phyloP scores from a whole-genome alignment of 2,113 vertebrate species.

The Elaphurus davidianus region DNA sequence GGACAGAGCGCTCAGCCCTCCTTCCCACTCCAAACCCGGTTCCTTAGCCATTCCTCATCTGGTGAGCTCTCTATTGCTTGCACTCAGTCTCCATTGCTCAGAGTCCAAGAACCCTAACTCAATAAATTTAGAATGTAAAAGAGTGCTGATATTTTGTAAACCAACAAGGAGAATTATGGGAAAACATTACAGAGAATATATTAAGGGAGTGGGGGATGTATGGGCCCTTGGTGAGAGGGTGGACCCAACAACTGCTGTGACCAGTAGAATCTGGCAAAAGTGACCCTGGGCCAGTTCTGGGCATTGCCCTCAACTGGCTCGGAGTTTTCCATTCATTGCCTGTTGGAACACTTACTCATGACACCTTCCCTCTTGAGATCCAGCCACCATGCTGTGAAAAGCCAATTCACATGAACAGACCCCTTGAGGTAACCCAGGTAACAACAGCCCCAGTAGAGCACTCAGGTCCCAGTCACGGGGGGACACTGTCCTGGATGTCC shows the following conservation, averaged over 20 bases:
- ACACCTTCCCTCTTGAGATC: background rate
- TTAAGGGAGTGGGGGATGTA: background rate
- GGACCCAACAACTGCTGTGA: background rate
- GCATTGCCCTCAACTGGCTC: background rate
- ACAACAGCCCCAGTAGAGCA: background rate
- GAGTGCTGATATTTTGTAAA: background rate
- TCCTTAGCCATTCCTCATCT: background rate
- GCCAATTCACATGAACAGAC: background rate
- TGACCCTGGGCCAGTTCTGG: background rate
- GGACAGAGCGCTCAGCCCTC: background rate
- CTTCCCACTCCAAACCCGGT: rapidly evolving
- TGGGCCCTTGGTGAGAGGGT: background rate
- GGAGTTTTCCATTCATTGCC: background rate
- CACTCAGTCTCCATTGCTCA: background rate
- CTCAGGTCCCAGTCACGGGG: background rate
- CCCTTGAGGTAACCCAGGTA: background rate
- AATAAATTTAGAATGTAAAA: background rate
- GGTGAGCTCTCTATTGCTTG: background rate
- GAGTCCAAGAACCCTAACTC: background rate
- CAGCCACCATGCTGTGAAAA: background rate
- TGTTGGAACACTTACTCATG: background rate
- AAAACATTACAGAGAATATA: conserved; percentile 5
- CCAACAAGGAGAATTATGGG: background rate
- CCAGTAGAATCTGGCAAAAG: background rate
- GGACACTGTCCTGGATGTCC: background rate